Evolutionary conservation across 2,888 invertebrate species (phyloP).

Genomic region (Stenodema calcarata): DNA sequence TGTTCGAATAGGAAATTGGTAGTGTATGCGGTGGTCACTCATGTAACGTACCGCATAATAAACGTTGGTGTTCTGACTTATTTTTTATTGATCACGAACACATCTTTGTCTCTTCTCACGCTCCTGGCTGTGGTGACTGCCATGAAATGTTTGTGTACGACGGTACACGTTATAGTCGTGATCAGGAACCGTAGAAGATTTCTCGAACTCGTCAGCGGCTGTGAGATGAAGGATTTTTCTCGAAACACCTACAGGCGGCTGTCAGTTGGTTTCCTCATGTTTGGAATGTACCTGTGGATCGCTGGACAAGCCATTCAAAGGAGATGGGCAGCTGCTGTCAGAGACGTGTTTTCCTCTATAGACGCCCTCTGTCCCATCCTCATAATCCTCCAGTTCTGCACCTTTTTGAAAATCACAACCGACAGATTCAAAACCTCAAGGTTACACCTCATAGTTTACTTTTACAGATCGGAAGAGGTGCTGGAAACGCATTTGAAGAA

Average conservation of each 20-base stretch:
- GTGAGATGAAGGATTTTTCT: background rate
- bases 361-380: slow-evolving; percentile 32
- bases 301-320: slow-evolving; percentile 16
- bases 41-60: slow-evolving; percentile 5
- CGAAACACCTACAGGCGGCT: slow-evolving; percentile 1
- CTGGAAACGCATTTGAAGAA: background rate
- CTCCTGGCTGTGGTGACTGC: slow-evolving; percentile 16
- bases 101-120: background rate
- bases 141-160: slow-evolving; percentile 31
- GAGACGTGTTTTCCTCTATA: slow-evolving; percentile 32
- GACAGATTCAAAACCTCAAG: background rate
- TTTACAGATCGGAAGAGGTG: slow-evolving; percentile 21
- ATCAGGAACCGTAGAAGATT: background rate
- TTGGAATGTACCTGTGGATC: background rate
- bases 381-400: slow-evolving; percentile 33
- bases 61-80: slow-evolving; percentile 22
- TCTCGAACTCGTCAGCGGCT: slow-evolving; percentile 4
- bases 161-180: slow-evolving; percentile 32
- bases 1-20: background rate
- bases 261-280: background rate
- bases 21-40: slow-evolving; percentile 7
- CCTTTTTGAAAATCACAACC: slow-evolving; percentile 33
- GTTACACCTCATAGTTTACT: slow-evolving; percentile 6
- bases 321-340: slow-evolving; percentile 23
- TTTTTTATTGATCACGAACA: slow-evolving; percentile 6